Conservation (phyloP, 2,888 invertebrate species). For the Dicyrtoma fusca region DNA sequence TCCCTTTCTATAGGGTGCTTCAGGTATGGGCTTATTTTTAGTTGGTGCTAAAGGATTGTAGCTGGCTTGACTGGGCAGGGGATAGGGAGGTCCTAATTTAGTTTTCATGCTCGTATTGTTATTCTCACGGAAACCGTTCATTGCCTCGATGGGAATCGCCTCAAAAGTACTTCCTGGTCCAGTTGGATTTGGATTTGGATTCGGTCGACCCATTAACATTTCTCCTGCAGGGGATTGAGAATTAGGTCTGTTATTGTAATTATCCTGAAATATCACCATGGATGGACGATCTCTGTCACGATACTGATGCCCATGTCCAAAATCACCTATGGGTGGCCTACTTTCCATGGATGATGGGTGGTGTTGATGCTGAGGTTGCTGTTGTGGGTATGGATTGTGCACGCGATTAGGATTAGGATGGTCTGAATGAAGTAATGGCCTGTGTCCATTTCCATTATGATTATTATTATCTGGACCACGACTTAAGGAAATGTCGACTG, state of each 20-base stretch:
- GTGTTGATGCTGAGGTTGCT: neutral
- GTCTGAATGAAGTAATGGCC: neutral
- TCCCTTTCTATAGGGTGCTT: constrained; percentile 68
- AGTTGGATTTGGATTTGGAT: neutral
- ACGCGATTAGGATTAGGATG: neutral
- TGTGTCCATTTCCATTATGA: neutral
- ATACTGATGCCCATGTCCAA: neutral
- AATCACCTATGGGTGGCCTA: neutral
- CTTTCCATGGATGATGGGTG: neutral
- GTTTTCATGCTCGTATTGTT: neutral
- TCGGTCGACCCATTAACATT: too few species aligned
- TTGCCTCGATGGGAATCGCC: constrained; percentile 56
- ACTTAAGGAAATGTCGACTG: neutral
- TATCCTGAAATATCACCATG: constrained; percentile 19
- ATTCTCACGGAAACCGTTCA: constrained; percentile 40
- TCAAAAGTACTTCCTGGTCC: constrained; percentile 59
- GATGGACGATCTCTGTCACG: constrained; percentile 10
- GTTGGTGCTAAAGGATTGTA: neutral
- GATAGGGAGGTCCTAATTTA: constrained; percentile 53
- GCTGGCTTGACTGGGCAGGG: constrained; percentile 40
- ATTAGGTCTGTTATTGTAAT: too few species aligned
- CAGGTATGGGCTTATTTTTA: constrained; percentile 58
- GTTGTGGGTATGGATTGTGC: constrained; percentile 10
- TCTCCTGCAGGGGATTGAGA: too few species aligned
- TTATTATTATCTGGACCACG: constrained; percentile 12